A percentile compares a stretch with the other conserved stretches of the same genome.
These are phyloP conservation scores for Drosophila novamexicana DNA, from an alignment of 1,140 invertebrate species.

Conservation along the genomic window DNA sequence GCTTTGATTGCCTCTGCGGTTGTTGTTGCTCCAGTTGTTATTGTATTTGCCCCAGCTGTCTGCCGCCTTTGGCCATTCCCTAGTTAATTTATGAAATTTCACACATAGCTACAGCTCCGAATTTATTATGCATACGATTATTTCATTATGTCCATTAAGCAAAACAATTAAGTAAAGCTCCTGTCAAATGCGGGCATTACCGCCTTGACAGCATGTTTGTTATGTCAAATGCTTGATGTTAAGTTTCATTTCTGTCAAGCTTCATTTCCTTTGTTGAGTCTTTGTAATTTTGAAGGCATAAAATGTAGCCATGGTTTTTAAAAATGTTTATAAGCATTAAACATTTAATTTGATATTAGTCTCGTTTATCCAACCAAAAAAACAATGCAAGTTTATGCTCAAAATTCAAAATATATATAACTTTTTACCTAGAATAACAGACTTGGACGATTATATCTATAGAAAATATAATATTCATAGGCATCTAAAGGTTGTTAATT, in stretches of 20 bases:
- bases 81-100: conserved; percentile 32
- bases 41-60: background rate
- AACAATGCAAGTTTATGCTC: no score
- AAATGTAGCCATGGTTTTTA: no score
- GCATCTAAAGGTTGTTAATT: no score
- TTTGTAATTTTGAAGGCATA: no score
- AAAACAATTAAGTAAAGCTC: conserved; percentile 24
- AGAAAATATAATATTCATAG: no score
- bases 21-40: background rate
- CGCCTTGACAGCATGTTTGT: background rate
- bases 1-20: conserved; percentile 29
- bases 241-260: background rate
- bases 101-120: conserved; percentile 5
- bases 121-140: conserved; percentile 41
- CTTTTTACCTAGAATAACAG: no score
- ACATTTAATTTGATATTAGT: no score
- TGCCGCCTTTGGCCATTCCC: conserved; percentile 2
- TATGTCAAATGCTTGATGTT: background rate
- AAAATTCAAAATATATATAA: no score
- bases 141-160: conserved; percentile 34
- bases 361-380: no score
- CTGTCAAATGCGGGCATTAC: background rate
- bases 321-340: no score
- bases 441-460: no score
- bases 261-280: background rate